Percentiles rank a stretch among this genome's conserved stretches.
phyloP scores from a whole-genome alignment of 1,140 invertebrate genomes.

The Tenebrio molitor region DNA sequence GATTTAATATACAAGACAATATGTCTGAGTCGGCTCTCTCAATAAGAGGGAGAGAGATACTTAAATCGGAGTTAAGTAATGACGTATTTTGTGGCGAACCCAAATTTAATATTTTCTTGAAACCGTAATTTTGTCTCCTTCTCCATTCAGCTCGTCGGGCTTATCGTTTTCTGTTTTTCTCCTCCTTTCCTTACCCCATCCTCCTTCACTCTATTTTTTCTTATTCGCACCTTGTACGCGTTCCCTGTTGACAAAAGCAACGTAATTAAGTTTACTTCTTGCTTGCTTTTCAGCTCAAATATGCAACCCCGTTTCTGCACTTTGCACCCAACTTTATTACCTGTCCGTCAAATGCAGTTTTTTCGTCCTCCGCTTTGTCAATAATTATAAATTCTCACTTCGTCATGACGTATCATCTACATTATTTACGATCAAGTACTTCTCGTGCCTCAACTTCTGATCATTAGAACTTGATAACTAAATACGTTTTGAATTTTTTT shows the following conservation, averaged over 20 bases:
- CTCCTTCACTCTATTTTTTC: slow-evolving; percentile 4
- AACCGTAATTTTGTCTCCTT: slow-evolving; percentile 9
- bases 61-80: slow-evolving; percentile 14
- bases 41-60: background rate
- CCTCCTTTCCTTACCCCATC: background rate
- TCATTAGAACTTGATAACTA: too few relatives aligned
- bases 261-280: slow-evolving; percentile 32
- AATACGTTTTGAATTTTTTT: too few relatives aligned
- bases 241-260: slow-evolving; percentile 5
- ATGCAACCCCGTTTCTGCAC: slow-evolving; percentile 13
- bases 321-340: slow-evolving; percentile 21
- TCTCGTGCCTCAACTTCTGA: too few relatives aligned
- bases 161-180: background rate
- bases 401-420: too few relatives aligned
- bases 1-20: slow-evolving; percentile 11
- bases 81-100: slow-evolving; percentile 19
- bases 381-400: background rate
- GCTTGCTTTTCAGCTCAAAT: slow-evolving; percentile 14
- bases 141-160: background rate
- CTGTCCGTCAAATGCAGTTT: too few relatives aligned
- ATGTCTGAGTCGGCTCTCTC: background rate
- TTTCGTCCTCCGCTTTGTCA: too few relatives aligned
- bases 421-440: too few relatives aligned
- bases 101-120: slow-evolving; percentile 18
- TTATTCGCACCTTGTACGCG: slow-evolving; percentile 14